Conservation (phyloP, 1,140 invertebrate genomes). For the Heliconius hermathena region DNA sequence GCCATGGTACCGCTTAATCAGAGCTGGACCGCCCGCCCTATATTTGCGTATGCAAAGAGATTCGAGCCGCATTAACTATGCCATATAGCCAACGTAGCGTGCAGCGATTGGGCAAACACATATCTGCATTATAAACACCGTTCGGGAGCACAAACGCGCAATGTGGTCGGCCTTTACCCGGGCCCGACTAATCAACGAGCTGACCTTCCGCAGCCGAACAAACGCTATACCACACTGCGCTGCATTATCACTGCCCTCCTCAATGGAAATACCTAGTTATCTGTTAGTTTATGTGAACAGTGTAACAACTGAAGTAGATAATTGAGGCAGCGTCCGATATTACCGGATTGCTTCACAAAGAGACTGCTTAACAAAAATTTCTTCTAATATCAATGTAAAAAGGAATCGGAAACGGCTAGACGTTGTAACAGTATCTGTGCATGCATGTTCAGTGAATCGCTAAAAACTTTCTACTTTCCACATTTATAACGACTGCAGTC, state of each 20-base stretch:
- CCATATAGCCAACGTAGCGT: constrained; percentile 81
- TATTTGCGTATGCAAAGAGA: constrained; percentile 83
- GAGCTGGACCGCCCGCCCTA: constrained; percentile 74
- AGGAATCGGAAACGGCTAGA: constrained; percentile 19
- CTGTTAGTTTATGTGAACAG: constrained; percentile 25
- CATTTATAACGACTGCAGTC: constrained; percentile 57
- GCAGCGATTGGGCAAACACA: constrained; percentile 81
- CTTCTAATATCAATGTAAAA: neutral
- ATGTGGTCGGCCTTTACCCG: constrained; percentile 79
- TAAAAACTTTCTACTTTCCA: constrained; percentile 79
- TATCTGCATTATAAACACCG: constrained; percentile 83
- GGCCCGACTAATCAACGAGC: constrained; percentile 78
- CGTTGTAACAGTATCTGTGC: constrained; percentile 51
- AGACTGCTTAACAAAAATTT: neutral
- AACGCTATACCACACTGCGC: constrained; percentile 54
- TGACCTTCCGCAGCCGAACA: constrained; percentile 76
- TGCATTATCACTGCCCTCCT: constrained; percentile 48
- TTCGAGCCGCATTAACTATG: constrained; percentile 80
- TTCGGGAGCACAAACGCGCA: constrained; percentile 79
- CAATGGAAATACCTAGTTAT: constrained; percentile 47
- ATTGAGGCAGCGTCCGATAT: neutral
- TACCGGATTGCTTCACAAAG: neutral
- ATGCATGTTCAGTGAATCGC: constrained; percentile 77
- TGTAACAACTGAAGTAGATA: constrained; percentile 11
- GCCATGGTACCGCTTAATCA: constrained; percentile 77